Base-by-base conservation (phyloP, 1,140 invertebrate genomes). In the Ericerus pela region DNA sequence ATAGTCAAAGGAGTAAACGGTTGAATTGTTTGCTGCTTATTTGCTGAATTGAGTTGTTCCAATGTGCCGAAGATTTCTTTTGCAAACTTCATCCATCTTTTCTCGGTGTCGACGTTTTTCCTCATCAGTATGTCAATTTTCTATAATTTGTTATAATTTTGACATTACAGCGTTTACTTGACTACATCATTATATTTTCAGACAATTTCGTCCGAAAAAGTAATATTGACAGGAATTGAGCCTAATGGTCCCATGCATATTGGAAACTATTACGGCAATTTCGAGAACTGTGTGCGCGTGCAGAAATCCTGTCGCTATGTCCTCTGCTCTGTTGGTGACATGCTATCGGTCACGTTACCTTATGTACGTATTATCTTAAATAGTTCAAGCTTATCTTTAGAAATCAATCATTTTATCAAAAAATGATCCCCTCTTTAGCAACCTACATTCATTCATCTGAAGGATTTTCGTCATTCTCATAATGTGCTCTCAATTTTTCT, bases 241-340 rank as follows among this genome's bases (percentile, higher is more conserved):
- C 95, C 96, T 2, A 96, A 95, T 5, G 94, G 95, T 18, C 72
- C 79, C 4, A 72, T 96, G 41, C 96, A 99, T 72, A 72, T 99
- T 47, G 96, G 96, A 2, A 99, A 99, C 74, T 99, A 98, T 72
- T 80, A 97, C 63, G 94, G 94, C 38, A 93, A 90, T 0, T 79
- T 99, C 37, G 74, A 80, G 55, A 82, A 84, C 66, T 98, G 93
- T 85, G 75, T 87, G 6, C 70, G 81, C 16, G 66, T 94, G 20
- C 94, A 97, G 71, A 74, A 95, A 53, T 61, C 70, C 27, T 71
- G 74, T 12, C 74, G 84, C 56, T 70, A 82, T 64, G 75, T 90
- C 0, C 78, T 93, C 57, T 77, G 85, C 52, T 86, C 85, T 63
- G 84, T 99, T 64, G 96, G 88, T 5, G 96, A 99, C 73, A 73